Base-by-base conservation (phyloP, 2,888 invertebrate species). In the Agriopis leucophaearia region DNA sequence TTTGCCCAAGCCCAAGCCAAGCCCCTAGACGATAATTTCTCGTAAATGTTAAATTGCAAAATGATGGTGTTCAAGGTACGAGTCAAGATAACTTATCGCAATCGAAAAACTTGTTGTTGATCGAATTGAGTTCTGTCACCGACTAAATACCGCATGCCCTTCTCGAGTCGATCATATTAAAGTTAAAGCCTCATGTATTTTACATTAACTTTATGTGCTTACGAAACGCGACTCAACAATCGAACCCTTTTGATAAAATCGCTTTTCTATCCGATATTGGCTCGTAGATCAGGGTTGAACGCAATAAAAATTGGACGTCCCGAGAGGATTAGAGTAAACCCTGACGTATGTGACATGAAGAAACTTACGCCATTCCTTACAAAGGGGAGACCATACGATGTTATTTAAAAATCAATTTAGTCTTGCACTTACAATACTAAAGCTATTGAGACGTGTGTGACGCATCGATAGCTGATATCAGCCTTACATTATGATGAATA, bases 301-400 rank as follows among this genome's bases (percentile, higher is more conserved):
- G 90, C 88, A 93, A 93, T 93, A 93, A 93, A 91, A 92, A 90
- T 89, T 85, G 89, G 84, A 87, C 82, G 86, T 88, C 90, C 92
- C 90, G 75, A 79, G 82, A 85, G 91, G 91, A 92, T 93, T 91
- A 91, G 87, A 85, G 82, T 87, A 90, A 91, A 91, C 89, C 88
- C 90, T 92, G 92, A 92, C 88, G 83, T 88, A 93, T 92, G 93
- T 88, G 93, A 91, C 92, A 86, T 77, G 81, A 83, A 82, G 85
- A 90, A 91, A 89, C 89, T 90, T 85, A 85, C 84, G 82, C 86
- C 80, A 83, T 88, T 85, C 81, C 87, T 88, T 88, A 82, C 77
- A 71, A 79, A 83, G 85, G 90, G 89, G 88, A 84, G 78, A 75
- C 70, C 76, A 75, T 74, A 72, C 67, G 69, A 74, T 82, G 82